Evolutionary conservation across 2,113 vertebrate species (phyloP).

Genomic region (Dascyllus trimaculatus): DNA sequence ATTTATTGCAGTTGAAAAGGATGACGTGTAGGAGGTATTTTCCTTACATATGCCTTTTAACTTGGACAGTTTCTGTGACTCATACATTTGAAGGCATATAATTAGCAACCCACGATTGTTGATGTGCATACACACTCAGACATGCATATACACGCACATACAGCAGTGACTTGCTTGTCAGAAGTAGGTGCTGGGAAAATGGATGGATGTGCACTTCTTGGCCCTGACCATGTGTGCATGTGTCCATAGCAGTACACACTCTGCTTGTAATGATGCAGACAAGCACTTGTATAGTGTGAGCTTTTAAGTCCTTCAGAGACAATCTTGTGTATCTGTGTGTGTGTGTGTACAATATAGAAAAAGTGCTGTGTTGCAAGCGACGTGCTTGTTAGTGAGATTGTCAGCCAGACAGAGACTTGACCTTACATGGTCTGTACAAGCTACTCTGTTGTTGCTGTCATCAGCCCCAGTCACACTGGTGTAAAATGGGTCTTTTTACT

Average conservation of each 20-base stretch:
- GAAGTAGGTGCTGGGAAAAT: constrained; percentile 11
- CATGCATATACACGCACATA: not conserved
- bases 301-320: constrained; percentile 47
- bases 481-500: constrained; percentile 55
- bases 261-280: constrained; percentile 57
- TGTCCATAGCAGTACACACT: constrained; percentile 18
- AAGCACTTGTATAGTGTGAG: constrained; percentile 48
- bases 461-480: constrained; percentile 41
- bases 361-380: constrained; percentile 47
- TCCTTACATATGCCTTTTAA: constrained; percentile 16
- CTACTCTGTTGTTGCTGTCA: constrained; percentile 63
- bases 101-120: constrained; percentile 28
- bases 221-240: constrained; percentile 13
- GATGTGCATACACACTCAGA: not conserved
- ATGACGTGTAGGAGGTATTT: constrained; percentile 19
- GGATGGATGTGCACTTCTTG: constrained; percentile 25
- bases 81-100: constrained; percentile 34
- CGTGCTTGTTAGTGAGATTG: constrained; percentile 71
- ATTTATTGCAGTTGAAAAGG: constrained; percentile 12
- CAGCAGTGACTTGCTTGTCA: constrained; percentile 8
- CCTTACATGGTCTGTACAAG: constrained; percentile 73
- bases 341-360: constrained; percentile 20
- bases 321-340: constrained; percentile 21
- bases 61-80: constrained; percentile 26
- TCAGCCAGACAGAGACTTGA: constrained; percentile 66